These are phyloP conservation scores for Cephus sareptanus DNA, from an alignment of 2,888 invertebrate genomes.

Conservation along the genomic window DNA sequence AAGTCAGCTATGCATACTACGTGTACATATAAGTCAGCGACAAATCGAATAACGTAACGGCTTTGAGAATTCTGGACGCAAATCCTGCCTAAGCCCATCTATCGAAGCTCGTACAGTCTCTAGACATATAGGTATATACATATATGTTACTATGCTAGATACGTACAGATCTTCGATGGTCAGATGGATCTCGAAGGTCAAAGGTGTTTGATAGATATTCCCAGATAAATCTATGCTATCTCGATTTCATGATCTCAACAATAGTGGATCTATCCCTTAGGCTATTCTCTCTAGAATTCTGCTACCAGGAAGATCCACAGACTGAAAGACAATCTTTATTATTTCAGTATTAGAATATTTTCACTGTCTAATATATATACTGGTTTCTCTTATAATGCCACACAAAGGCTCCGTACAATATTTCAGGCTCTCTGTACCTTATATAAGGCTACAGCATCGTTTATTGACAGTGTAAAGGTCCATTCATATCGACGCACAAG, in stretches of 20 bases:
- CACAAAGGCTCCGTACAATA: background rate
- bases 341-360: background rate
- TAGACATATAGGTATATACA: background rate
- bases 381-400: background rate
- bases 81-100: background rate
- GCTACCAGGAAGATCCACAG: background rate
- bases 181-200: constrained; percentile 45
- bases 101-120: background rate
- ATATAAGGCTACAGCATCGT: background rate
- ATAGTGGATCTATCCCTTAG: background rate
- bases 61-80: background rate
- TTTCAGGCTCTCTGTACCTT: background rate
- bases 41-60: background rate
- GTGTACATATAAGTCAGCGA: background rate
- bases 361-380: background rate
- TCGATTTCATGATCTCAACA: constrained; percentile 35
- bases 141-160: constrained; percentile 18
- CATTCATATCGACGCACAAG: background rate
- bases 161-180: constrained; percentile 37
- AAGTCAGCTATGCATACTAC: too few species aligned
- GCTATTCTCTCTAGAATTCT: background rate
- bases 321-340: background rate
- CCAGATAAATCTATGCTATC: constrained; percentile 40
- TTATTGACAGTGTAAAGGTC: constrained; percentile 3
- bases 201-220: constrained; percentile 47